Base-by-base conservation (phyloP, 2,797 vertebrate species). In the Macroramphosus scolopax region DNA sequence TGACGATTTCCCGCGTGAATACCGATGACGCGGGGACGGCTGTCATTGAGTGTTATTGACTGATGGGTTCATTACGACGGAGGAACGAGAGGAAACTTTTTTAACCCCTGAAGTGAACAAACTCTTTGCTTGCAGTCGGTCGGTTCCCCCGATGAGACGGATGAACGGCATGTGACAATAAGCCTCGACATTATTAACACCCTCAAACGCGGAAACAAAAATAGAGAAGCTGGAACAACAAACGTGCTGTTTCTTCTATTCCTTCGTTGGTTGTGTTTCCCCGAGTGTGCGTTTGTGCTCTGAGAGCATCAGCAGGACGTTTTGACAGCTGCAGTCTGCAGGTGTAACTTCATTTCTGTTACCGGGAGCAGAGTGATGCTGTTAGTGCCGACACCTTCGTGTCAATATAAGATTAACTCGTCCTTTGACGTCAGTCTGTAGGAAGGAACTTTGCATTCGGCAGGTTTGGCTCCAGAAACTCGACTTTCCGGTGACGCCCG, bases 1-100 rank as follows among this genome's bases (percentile, higher is more conserved):
- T 80, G 84, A 81, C 72, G 60, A 79, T 87, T 85, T 86, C 87
- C 86, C 86, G 60, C 40, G 74, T 87, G 87, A 86, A 81, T 84
- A 80, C 70, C 57, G 67, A 81, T 86, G 73, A 85, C 54, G 33
- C 12, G 40, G 58, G 66, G 78, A 75, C 68, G 55, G 69, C 81
- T 87, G 84, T 84, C 80, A 84, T 75, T 83, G 78, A 82, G 56
- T 79, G 68, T 77, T 82, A 77, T 80, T 88, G 86, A 87, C 75
- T 87, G 78, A 82, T 83, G 86, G 75, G 58, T 88, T 87, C 74
- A 88, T 87, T 78, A 85, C 66, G 53, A 56, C 54, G 5, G 26
- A 31, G 50, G 63, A 58, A 52, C 24, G 12, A 53, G 51, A 31
- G 47, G 16, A 71, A 79, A 77, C 63, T 66, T 78, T 63, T 76